Base-by-base conservation (phyloP, 2,888 invertebrate species). In the Drosophila falleni region DNA sequence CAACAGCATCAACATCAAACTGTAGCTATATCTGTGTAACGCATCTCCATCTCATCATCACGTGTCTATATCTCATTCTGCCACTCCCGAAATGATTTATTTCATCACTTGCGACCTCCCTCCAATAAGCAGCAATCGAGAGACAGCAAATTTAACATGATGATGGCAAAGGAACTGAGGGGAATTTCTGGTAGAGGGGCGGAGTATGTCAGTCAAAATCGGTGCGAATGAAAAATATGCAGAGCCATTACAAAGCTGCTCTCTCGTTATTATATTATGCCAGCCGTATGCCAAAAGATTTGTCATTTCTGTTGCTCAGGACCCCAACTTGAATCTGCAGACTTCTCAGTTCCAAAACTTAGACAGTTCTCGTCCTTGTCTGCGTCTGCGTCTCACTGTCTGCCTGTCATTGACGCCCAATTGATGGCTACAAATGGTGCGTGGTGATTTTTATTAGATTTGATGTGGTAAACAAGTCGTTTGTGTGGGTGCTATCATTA, bases 81-180 rank as follows among this genome's bases (percentile, higher is more conserved):
- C 60, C 74, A 76, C 71, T 64, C 68, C 62, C 50, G 61, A 81
- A 89, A 91, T 91, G 91, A 91, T 91, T 91, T 89, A 90, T 91
- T 86, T 90, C 90, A 88, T 90, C 91, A 87, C 89, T 90, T 88
- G 75, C 63, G 78, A 29, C 26, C 42, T 13, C 41, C 42, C 77
- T 79, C 49, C 31, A 33, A 41, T 39, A n/a, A 16, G 16, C 39
- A 61, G 42, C 50, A 35, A 51, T 39, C 31, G 44, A 11, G 37
- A 64, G 46, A 41, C 59, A 56, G 46, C 37, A 51, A 55, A 37
- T 15, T 44, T 26, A 37, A 39, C 29, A 29, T 33, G 15, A 29
- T 33, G 15, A 26, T 13, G 6, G 29, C 13, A 23, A n/a, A 11
- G 39, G 15, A 16, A 26, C 35, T n/a, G 31, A 9, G 15, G 44